Evolutionary conservation across 2,113 vertebrate species (phyloP).

Genomic region (Miniopterus natalensis): DNA sequence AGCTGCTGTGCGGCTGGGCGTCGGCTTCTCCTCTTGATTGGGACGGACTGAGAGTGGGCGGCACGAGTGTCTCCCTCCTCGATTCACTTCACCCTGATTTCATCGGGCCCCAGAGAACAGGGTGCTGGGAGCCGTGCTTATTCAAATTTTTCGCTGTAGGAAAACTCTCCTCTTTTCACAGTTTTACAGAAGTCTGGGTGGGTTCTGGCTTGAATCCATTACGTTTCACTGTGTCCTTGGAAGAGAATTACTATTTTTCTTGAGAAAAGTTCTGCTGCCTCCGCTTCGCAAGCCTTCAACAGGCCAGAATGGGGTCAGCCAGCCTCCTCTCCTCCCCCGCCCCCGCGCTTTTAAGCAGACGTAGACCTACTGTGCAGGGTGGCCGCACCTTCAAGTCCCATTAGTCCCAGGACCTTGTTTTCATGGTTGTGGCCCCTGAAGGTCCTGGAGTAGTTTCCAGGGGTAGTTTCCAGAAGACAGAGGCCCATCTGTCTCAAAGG

Average conservation of each 20-base stretch:
- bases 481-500: background rate
- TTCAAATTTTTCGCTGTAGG: background rate
- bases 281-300: background rate
- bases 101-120: background rate
- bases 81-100: background rate
- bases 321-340: background rate
- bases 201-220: background rate
- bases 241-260: conserved; percentile 13
- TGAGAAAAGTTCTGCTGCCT: background rate
- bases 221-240: background rate
- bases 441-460: background rate
- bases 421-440: background rate
- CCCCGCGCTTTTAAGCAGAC: background rate
- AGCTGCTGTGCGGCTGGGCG: background rate
- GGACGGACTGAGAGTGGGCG: background rate
- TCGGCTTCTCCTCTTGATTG: background rate
- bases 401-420: background rate
- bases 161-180: background rate
- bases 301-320: background rate
- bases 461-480: background rate
- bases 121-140: background rate
- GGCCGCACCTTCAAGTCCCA: background rate
- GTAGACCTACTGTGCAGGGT: background rate
- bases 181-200: background rate
- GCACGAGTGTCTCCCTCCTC: background rate